Percentiles rank a stretch among this genome's conserved stretches.
phyloP scores from a whole-genome alignment of 2,888 invertebrate species.

The Dione juno region DNA sequence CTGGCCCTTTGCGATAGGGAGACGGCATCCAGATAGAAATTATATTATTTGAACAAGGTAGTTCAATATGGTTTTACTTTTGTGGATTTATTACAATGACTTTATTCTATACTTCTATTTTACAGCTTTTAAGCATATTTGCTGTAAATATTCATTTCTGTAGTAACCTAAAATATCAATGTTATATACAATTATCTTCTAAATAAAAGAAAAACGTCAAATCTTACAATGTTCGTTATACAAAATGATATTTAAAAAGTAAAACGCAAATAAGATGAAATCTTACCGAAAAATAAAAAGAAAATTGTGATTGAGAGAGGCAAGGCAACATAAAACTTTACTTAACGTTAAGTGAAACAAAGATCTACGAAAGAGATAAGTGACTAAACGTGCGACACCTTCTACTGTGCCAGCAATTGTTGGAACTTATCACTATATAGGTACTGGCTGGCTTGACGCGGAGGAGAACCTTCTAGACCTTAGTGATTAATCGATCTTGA shows the following conservation, averaged over 20 bases:
- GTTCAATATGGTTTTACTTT: too few relatives aligned
- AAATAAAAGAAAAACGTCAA: neutral
- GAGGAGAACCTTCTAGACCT: too few relatives aligned
- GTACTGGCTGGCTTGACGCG: too few relatives aligned
- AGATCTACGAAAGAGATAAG: constrained; percentile 35
- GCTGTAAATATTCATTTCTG: too few relatives aligned
- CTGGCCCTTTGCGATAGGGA: constrained; percentile 77
- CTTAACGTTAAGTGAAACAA: constrained; percentile 35
- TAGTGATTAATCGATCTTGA: too few relatives aligned
- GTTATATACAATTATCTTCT: neutral
- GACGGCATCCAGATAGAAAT: constrained; percentile 64
- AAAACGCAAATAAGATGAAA: constrained; percentile 25
- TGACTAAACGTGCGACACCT: constrained; percentile 12
- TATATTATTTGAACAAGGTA: constrained; percentile 68
- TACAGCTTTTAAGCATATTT: too few relatives aligned
- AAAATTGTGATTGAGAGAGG: constrained; percentile 21
- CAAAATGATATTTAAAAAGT: constrained; percentile 7
- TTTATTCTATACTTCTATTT: too few relatives aligned
- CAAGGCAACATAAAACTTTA: constrained; percentile 30
- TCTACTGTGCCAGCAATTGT: constrained; percentile 4
- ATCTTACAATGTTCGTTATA: neutral
- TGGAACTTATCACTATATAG: neutral
- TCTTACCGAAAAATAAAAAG: constrained; percentile 22
- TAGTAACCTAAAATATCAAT: too few relatives aligned
- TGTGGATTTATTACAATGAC: too few relatives aligned